A percentile compares a stretch with the other conserved stretches of the same genome.
Evolutionary conservation across 2,888 invertebrate genomes (phyloP).

Genomic region (Rotaria magnacalcarata): DNA sequence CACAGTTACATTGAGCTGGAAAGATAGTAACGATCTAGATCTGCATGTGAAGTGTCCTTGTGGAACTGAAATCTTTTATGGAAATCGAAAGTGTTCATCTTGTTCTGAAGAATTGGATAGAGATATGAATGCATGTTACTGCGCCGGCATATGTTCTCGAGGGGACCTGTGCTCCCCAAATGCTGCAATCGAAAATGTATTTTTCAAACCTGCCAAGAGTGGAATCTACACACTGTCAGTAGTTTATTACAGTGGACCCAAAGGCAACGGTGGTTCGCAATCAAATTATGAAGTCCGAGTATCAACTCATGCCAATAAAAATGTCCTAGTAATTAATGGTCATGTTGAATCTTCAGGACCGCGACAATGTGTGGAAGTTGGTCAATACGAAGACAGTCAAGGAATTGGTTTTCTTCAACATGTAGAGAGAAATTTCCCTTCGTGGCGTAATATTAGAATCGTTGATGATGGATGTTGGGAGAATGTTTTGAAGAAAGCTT

Average conservation of each 20-base stretch:
- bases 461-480: not conserved
- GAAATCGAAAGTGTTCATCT: not conserved
- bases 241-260: not conserved
- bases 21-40: not conserved
- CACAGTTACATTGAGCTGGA: not conserved
- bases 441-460: not conserved
- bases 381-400: not conserved
- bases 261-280: not conserved
- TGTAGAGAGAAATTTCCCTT: not conserved
- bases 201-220: not conserved
- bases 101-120: not conserved
- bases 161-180: not conserved
- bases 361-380: not conserved
- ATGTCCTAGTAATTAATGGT: not conserved
- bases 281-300: not conserved
- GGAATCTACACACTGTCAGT: not conserved
- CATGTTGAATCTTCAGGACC: not conserved
- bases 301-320: not conserved
- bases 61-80: not conserved
- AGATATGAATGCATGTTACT: not conserved
- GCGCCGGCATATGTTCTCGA: not conserved
- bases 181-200: not conserved
- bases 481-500: not conserved
- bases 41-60: not conserved
- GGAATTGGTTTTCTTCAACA: not conserved